Evolutionary conservation across 1,140 invertebrate species (phyloP), one percentile per base, ranked within the genome.

Genomic region (Trichonephila clavata): DNA sequence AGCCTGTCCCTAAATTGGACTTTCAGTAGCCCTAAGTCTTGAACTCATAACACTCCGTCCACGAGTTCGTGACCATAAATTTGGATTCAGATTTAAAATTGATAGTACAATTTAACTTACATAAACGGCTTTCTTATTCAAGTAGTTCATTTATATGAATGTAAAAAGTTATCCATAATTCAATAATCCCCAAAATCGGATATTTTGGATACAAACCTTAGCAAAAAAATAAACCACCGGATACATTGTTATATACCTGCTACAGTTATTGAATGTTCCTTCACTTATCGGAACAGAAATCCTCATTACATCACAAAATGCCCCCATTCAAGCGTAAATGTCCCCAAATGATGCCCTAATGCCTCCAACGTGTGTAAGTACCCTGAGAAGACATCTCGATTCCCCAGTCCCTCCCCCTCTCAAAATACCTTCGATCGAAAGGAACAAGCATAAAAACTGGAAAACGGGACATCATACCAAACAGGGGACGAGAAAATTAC

Each of bases 401-500:
- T 21, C 61, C 32, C 32, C 32, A n/a, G 63, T 65, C 24, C 24
- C 10, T 59, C n/a, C 50, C 0, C 81, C 10, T 27, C 27, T 43
- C 71, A 59, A 84, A 57, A 60, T 59, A 39, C 43, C 24, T 59
- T 60, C 83, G 83, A 60, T 84, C 83, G 50, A 84, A 84, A n/a
- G 10, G 80, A 39, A 39, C 80, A 50, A 84, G 57, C n/a, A 59
- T 20, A 59, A 60, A 84, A 84, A 84, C 83, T 84, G 24, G n/a
- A 57, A 59, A 24, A 84, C 8, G n/a, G 27, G 65, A 24, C n/a
- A 77, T 32, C 27, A 39, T 32, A 77, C 71, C 24, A 21, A 84
- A 84, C 83, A 60, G 13, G 24, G 21, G 57, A 84, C 43, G 57
- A 60, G 83, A 84, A 84, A 84, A 84, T 84, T 84, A 84, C 83